Evolutionary conservation across 2,113 vertebrate genomes (phyloP), one percentile per base, ranked within the genome.

Genomic region (Gila orcuttii): DNA sequence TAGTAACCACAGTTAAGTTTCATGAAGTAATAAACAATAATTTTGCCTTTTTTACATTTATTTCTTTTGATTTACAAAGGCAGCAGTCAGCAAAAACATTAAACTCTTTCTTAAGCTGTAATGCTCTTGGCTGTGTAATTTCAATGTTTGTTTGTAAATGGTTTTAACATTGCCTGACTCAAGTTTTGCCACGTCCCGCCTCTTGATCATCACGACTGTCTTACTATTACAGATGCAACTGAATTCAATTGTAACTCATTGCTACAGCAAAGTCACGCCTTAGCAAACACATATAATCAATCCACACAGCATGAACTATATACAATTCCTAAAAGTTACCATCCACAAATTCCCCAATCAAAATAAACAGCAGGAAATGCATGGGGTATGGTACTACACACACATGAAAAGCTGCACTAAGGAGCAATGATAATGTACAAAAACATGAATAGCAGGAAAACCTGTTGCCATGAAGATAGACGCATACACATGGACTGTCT

Each of bases 211-310:
- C 12, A 60, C 23, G 57, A 13, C 23, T 21, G 23, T 25, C n/a
- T 19, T 28, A 45, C 13, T n/a, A 19, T 82, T 68, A 68, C 19
- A 50, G 17, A 69, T 52, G n/a, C 45, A 50, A 19, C 79, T 50
- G 17, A 82, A 31, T 66, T 82, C 79, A 68, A 31, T 52, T 28
- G 25, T 9, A 23, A 17, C n/a, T 17, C 25, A 69, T 23, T 69
- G 45, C 62, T 50, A 21, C 17, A 36, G 7, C n/a, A 81, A 81
- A 66, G 28, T n/a, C 25, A n/a, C 19, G 21, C 25, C 28, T 69
- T 50, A 31, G 62, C 62, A 52, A 50, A 82, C 11, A 45, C 31
- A 78, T 60, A 55, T 82, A 69, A 80, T 80, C 79, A 79, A 62
- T 60, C 39, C 42, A 52, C 59, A 80, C 39, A 31, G 45, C 6